Base-by-base conservation (phyloP, 2,113 vertebrate species). In the Neolamprologus longior region DNA sequence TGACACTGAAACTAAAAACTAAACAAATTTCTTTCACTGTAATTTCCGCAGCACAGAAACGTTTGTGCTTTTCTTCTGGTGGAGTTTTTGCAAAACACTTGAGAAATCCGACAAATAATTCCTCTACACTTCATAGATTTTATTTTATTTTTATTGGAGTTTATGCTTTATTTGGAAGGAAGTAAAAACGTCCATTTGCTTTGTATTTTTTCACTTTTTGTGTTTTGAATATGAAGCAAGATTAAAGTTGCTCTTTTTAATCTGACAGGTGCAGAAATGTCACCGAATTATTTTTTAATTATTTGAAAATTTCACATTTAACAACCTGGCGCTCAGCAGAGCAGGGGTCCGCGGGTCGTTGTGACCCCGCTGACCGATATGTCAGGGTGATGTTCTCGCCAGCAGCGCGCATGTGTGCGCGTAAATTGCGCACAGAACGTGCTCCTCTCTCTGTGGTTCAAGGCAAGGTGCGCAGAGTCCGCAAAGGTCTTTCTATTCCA, bases 401-500 rank as follows among this genome's bases (percentile, higher is more conserved):
- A 5, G 31, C 61, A n/a, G 17, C 31, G 31, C 6, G 1, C 31
- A 2, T 7, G 33, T 5, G 17, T 66, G 61, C 4, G 31, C 10
- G 61, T 66, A 37, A 66, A 66, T 12, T 12, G 31, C 19, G 33
- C 61, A 66, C 33, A 37, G 19, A n/a, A 12, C 61, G 10, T 3
- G 17, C 61, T 13, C 33, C 61, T 66, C 61, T 66, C 17, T 66
- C 61, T 7, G 61, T 66, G 17, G 33, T 37, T 66, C 61, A 35
- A 35, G 61, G 10, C 58, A 19, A 66, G 3, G 9, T 66, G 17
- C 31, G 61, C 31, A 63, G 58, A 35, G 31, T 63, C 58, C 17
- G 31, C 58, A 12, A 3, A n/a, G 15, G 33, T 66, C 1, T 2
- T n/a, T 63, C 17, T 37, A n/a, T 19, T 66, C 0, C 17, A 66